Base-by-base conservation (phyloP, 1,140 invertebrate species). In the Macrotrachela quadricornifera region DNA sequence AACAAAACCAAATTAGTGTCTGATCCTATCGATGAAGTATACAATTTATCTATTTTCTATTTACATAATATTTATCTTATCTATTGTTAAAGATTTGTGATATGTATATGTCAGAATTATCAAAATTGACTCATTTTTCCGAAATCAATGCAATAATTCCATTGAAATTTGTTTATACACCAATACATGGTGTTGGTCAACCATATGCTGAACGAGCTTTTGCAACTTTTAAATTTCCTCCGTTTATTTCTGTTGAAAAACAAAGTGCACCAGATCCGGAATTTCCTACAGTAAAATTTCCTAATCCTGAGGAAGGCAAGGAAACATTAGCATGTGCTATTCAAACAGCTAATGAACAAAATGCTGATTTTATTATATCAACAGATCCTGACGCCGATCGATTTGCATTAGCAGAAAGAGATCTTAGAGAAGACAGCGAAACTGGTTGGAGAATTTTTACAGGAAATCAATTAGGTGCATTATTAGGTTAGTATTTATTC, bases 371-470 rank as follows among this genome's bases (percentile, higher is more conserved):
- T 1, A 85, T 97, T 59, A 67, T 97, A 16, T 91, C 90, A 0
- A 97, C 97, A 73, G 94, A 99, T 73, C 94, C 94, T 12, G 94
- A 99, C 71, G 90, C 92, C 10, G 94, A 99, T 74, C 76, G 94
- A 51, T 71, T 96, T 51, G 90, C 90, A 13, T 78, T 88, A 45
- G 91, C 90, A 8, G 85, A 90, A 68, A 30, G 21, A 30, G 21
- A 30, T 30, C 21, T 8, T 30, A 30, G 21, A 30, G 71, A 68
- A 60, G 58, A 63, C 48, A 41, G 53, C 10, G 46, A 77, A 59
- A 77, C 76, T 1, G 71, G 78, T 52, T 97, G 90, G 85, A 80
- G 83, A 61, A 75, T 95, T 11, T 95, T 96, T 64, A 81, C 75
- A 49, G 94, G 94, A 36, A 99, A 99, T 69, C 90, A 99, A 72